These are phyloP conservation scores for Pithys albifrons DNA, from an alignment of 2,113 vertebrate genomes.

Conservation along the genomic window DNA sequence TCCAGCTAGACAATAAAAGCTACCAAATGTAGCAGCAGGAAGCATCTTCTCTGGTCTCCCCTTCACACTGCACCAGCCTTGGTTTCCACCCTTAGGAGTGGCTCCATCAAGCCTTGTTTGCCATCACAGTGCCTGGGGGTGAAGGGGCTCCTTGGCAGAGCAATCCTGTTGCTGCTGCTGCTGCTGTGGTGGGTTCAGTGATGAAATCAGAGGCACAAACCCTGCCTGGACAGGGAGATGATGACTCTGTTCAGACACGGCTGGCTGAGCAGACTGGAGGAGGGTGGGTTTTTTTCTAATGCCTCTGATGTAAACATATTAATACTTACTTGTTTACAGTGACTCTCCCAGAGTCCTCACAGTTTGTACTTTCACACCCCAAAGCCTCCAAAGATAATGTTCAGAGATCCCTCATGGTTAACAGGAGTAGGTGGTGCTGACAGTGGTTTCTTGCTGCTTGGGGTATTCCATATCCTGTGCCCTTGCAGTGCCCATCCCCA, in stretches of 20 bases:
- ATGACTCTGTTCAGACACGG: accelerated
- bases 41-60: not conserved
- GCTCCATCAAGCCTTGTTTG: accelerated
- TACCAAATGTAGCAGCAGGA: not conserved
- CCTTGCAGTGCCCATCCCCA: not conserved
- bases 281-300: not conserved
- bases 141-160: not conserved
- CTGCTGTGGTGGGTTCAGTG: not conserved
- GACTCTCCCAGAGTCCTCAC: not conserved
- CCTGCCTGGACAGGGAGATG: not conserved
- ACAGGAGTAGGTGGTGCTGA: not conserved
- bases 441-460: not conserved
- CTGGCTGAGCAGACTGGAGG: not conserved
- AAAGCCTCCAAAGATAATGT: not conserved
- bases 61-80: not conserved
- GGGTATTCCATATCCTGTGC: not conserved
- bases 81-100: not conserved
- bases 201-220: not conserved
- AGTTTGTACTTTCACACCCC: constrained; percentile 9
- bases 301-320: not conserved
- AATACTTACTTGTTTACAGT: not conserved
- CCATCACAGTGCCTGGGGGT: accelerated
- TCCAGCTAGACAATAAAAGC: not conserved
- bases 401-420: not conserved
- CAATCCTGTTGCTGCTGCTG: not conserved